A percentile compares a stretch with the other conserved stretches of the same genome.
These are phyloP conservation scores for Phymanthus crucifer DNA, from an alignment of 92 coral and sea anemone species.

Conservation along the genomic window DNA sequence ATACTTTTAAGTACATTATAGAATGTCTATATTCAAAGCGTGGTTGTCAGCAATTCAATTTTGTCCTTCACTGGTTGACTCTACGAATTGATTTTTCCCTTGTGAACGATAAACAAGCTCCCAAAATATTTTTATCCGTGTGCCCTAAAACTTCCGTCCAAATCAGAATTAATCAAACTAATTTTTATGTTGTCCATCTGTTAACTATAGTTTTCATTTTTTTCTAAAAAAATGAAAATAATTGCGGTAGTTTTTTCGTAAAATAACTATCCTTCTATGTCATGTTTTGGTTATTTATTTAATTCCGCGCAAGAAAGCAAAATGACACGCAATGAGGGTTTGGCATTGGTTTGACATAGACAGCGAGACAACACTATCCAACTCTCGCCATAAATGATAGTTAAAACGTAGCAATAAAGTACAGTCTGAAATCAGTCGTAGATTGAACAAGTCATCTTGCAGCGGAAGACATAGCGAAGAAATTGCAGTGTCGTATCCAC, in stretches of 20 bases:
- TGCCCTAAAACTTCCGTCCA: neutral
- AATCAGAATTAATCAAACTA: neutral
- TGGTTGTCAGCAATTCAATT: neutral
- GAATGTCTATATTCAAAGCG: slow-evolving; percentile 13
- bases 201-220: neutral
- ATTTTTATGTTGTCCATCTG: neutral
- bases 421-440: neutral
- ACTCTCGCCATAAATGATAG: neutral
- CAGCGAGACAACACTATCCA: neutral
- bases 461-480: slow-evolving; percentile 1
- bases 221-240: neutral
- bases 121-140: neutral
- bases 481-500: neutral
- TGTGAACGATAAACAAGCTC: neutral
- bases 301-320: neutral
- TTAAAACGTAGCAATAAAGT: slow-evolving; percentile 6
- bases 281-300: neutral
- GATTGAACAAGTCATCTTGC: neutral
- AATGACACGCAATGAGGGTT: neutral
- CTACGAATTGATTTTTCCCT: neutral
- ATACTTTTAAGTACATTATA: slow-evolving; percentile 36
- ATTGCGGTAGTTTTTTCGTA: neutral
- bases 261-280: neutral
- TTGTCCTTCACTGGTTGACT: neutral
- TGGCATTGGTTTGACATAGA: neutral